Base-by-base conservation (phyloP, 37 sponge, comb jelly and placozoan species). In the Ephydatia muelleri region DNA sequence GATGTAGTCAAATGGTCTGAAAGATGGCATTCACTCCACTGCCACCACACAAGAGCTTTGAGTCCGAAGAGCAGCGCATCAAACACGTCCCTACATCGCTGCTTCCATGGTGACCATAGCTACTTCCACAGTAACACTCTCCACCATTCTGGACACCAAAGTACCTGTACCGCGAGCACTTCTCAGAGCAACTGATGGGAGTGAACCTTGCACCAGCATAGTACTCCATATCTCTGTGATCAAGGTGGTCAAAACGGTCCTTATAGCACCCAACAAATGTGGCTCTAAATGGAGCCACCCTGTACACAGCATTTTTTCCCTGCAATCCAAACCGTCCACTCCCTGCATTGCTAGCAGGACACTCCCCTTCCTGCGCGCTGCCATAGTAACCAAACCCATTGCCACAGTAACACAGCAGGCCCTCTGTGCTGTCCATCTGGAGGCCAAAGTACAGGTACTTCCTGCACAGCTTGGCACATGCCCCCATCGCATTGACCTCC, bases 91-190 rank as follows among this genome's bases (percentile, higher is more conserved):
- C 16, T 28, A 34, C 21, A 8, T 31, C 14, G 23, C 37, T 47
- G 5, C 27, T 49, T 12, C 85, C 85, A 66, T 84, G 35, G 14
- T n/a, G 34, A 36, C 85, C 77, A 76, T 76, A 84, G 69, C 67
- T 48, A 22, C 76, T 84, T 28, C 77, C 85, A 76, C 85, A 84
- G 68, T 67, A 76, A 72, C 85, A 84, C 38, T 83, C 73, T 6
- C 36, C 6, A 34, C 85, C 85, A 64, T 29, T 47, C 31, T 84
- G 85, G 11, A 84, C 3, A 0, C 77, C 85, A 84, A 77, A 84
- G 38, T 84, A 84, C 33, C 5, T 37, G 69, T 75, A 84, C 13
- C 37, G 23, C 3, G 34, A 6, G 48, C 77, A 76, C 1, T 11
- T 12, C 0, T 4, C 21, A 1, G 37, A 16, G 36, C 77, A 76